A percentile compares a stretch with the other conserved stretches of the same genome.
Conservation (phyloP, 2,888 invertebrate species). For the Gortyna flavago region DNA sequence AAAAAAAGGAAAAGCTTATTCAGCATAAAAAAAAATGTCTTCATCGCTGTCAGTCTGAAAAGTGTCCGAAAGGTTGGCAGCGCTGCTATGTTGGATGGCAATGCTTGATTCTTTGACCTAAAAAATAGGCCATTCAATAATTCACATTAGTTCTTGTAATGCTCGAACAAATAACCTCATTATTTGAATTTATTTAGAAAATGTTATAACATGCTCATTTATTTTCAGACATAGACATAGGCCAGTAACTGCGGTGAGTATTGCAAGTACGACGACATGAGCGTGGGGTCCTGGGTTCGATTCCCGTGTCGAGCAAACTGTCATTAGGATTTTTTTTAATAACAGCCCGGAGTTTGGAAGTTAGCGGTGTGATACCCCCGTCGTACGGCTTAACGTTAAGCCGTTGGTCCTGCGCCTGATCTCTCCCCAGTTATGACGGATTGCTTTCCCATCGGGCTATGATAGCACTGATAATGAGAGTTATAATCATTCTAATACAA, state of each 20-base stretch:
- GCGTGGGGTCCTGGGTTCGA: neutral
- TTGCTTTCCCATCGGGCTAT: neutral
- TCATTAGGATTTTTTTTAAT: neutral
- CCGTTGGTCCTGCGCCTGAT: too few species aligned
- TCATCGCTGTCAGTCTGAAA: neutral
- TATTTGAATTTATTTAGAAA: neutral
- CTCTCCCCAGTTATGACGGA: too few species aligned
- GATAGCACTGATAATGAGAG: neutral
- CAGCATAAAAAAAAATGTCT: neutral
- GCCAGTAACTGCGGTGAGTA: constrained; percentile 1
- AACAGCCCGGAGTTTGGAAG: too few species aligned
- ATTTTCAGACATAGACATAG: constrained; percentile 7
- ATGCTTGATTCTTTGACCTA: too few species aligned
- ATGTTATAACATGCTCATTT: neutral
- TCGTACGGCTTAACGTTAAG: too few species aligned
- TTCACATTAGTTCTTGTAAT: neutral
- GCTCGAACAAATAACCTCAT: too few species aligned
- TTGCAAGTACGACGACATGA: neutral
- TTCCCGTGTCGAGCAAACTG: neutral
- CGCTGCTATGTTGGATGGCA: too few species aligned
- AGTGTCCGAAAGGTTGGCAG: neutral
- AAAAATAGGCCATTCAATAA: too few species aligned
- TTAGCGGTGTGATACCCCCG: too few species aligned
- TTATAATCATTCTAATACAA: neutral
- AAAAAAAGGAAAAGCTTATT: too few species aligned